phyloP scores from a whole-genome alignment of 2,797 vertebrate species.

The Denticeps clupeoides region DNA sequence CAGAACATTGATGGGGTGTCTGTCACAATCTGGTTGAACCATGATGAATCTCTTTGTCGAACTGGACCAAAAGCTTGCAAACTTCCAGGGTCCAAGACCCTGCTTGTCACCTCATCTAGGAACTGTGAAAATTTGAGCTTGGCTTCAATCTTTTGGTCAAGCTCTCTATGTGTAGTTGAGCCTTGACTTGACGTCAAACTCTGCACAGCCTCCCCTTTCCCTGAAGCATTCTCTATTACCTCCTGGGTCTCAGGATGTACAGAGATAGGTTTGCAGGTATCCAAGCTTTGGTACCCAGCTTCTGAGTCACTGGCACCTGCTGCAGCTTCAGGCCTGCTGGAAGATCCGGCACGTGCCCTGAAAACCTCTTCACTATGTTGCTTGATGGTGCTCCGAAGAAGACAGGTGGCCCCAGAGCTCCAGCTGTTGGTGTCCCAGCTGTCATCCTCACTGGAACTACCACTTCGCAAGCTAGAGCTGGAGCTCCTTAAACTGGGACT shows the following conservation, averaged over 20 bases:
- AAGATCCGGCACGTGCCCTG: slow-evolving; percentile 36
- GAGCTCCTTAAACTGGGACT: slow-evolving; percentile 17
- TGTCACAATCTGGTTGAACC: slow-evolving; percentile 37
- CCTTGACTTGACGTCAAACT: slow-evolving; percentile 36
- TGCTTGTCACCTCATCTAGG: slow-evolving; percentile 76
- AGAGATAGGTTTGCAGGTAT: slow-evolving; percentile 25
- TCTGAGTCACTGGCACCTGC: slow-evolving; percentile 35
- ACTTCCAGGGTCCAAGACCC: slow-evolving; percentile 64
- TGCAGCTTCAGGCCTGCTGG: slow-evolving; percentile 31
- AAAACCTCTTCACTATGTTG: slow-evolving; percentile 43
- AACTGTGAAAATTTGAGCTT: slow-evolving; percentile 81
- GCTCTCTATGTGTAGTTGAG: slow-evolving; percentile 36
- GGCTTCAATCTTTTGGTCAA: slow-evolving; percentile 54
- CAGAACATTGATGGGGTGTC: slow-evolving; percentile 38
- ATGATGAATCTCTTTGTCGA: slow-evolving; percentile 29
- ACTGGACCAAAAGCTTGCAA: slow-evolving; percentile 49
- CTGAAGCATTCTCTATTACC: slow-evolving; percentile 4
- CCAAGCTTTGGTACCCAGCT: slow-evolving; percentile 50
- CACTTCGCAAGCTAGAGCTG: slow-evolving; percentile 25
- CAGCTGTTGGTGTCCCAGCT: slow-evolving; percentile 65
- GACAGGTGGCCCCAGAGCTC: slow-evolving; percentile 64
- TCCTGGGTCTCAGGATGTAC: slow-evolving; percentile 34
- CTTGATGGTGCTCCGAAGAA: slow-evolving; percentile 51
- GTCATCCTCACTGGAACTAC: slow-evolving; percentile 54
- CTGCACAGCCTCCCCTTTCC: slow-evolving; percentile 38